Percentiles rank a stretch among this genome's conserved stretches.
phyloP scores from a whole-genome alignment of 2,888 invertebrate species.

The Protonemura montana region DNA sequence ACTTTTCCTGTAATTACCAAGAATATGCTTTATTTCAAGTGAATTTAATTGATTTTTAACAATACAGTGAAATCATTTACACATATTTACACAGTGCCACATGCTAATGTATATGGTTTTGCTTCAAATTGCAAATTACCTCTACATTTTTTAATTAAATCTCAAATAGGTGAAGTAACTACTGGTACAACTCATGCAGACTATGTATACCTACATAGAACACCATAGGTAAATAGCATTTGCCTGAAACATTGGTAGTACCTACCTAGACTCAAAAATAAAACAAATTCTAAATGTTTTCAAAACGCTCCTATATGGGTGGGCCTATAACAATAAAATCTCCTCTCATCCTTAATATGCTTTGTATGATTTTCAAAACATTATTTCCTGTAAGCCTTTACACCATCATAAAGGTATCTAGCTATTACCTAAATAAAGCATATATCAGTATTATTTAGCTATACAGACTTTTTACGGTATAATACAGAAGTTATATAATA shows the following conservation, averaged over 20 bases:
- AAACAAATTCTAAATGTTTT: not conserved
- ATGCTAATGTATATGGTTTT: not conserved
- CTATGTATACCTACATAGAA: not conserved
- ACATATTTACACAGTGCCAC: not conserved
- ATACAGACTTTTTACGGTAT: slow-evolving; percentile 39
- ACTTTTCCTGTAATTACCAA: slow-evolving; percentile 32
- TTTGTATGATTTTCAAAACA: not conserved
- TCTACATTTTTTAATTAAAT: too few relatives aligned
- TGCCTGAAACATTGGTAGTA: not conserved
- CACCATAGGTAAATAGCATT: not conserved
- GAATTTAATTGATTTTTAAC: slow-evolving; percentile 13
- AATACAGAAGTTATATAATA: slow-evolving; percentile 35
- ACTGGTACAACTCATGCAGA: not conserved
- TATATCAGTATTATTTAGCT: not conserved
- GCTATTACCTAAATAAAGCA: not conserved
- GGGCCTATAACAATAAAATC: not conserved
- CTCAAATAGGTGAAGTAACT: too few relatives aligned
- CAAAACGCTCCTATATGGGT: not conserved
- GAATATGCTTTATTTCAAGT: slow-evolving; percentile 33
- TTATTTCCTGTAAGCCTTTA: not conserved
- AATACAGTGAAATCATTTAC: slow-evolving; percentile 20
- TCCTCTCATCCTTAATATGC: not conserved
- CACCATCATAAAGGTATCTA: too few relatives aligned
- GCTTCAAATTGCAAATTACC: not conserved
- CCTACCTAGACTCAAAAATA: not conserved